Base-by-base conservation (phyloP, 2,797 vertebrate species). In the Echiichthys vipera region DNA sequence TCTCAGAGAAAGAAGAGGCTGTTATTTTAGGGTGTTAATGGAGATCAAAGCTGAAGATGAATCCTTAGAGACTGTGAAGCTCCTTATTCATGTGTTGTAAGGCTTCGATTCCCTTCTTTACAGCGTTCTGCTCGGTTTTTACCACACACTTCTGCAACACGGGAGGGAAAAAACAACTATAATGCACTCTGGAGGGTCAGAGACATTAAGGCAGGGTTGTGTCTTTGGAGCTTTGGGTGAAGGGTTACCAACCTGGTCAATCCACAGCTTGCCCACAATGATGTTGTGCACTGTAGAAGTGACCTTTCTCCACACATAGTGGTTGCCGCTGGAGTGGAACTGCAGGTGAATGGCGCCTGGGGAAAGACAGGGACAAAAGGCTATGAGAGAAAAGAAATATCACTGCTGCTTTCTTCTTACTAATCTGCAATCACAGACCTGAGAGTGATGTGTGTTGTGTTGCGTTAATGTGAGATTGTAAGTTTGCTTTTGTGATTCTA, bases 211-310 rank as follows among this genome's bases (percentile, higher is more conserved):
- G 39, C n/a, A 11, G 36, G 25, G 15, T 5, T 51, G 25, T 32
- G 17, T 29, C 46, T 74, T 73, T n/a, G 29, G 36, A 63, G 51
- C 18, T 63, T 32, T 46, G 53, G 30, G 57, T 29, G 24, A 71
- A 37, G 32, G 43, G 24, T 42, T 45, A 76, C 18, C n/a, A 71
- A 40, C 98, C 97, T 99, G 98, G 91, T 99, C 98, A 0, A 99
- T 99, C 98, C 98, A 99, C 79, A 99, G 96, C 85, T 98, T 99
- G 85, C 98, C 98, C 87, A 99, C 98, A 0, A 99, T 99, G 93
- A 99, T 99, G 91, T 99, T 99, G 92, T 99, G 98, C 68, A 99
- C 98, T 0, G 98, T 99, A n/a, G 98, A 99, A 43, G 98, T 99
- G 91, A 98, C 97, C 78, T 99, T 99, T 81, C 95, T 96, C 98